phyloP scores from a whole-genome alignment of 1,140 invertebrate species.

The Lordiphosa stackelbergi region DNA sequence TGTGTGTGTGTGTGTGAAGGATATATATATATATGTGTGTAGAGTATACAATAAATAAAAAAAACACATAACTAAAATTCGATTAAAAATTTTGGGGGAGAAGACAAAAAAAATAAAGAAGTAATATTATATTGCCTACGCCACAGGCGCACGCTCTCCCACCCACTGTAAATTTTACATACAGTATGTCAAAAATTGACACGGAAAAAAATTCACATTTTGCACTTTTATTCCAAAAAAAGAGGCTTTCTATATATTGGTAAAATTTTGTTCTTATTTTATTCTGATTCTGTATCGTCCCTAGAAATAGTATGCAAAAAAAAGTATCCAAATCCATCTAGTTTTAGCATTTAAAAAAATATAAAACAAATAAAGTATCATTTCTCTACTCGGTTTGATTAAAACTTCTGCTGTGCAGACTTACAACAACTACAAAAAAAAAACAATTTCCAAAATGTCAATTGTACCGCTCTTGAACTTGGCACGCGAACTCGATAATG shows the following conservation, averaged over 20 bases:
- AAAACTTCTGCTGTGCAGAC: conserved; percentile 7
- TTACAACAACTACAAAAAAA: conserved; percentile 4
- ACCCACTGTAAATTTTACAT: too few species aligned
- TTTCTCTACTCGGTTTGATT: conserved; percentile 1
- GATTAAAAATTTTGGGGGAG: conserved; percentile 24
- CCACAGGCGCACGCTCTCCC: background rate
- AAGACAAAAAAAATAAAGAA: too few species aligned
- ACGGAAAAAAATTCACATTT: too few species aligned
- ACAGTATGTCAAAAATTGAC: too few species aligned
- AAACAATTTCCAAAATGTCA: conserved; percentile 54
- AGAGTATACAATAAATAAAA: conserved; percentile 62
- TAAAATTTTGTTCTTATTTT: too few species aligned
- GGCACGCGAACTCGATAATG: conserved; percentile 63
- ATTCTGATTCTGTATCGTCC: too few species aligned
- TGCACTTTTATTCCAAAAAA: too few species aligned
- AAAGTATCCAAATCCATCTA: too few species aligned
- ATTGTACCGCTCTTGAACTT: conserved; percentile 63
- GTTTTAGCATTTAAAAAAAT: too few species aligned
- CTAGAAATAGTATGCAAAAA: too few species aligned
- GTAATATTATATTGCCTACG: background rate
- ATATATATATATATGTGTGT: conserved; percentile 16
- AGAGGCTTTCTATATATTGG: too few species aligned
- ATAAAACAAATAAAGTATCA: too few species aligned
- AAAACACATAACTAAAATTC: conserved; percentile 62
- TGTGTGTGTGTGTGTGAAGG: conserved; percentile 10